phyloP scores from a whole-genome alignment of 2,888 invertebrate genomes.

The Drosophila neonasuta region DNA sequence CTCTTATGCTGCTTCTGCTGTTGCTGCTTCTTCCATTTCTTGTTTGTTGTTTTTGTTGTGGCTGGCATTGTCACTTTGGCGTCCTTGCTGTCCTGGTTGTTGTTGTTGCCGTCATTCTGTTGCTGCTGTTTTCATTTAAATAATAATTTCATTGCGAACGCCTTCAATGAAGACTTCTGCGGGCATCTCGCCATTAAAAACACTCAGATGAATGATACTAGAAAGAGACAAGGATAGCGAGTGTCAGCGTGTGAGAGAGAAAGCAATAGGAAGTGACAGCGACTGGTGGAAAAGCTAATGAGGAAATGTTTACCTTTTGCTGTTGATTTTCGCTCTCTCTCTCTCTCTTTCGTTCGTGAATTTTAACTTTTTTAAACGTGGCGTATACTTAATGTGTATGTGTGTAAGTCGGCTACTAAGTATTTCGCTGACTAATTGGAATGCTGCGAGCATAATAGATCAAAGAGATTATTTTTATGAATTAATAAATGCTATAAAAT shows the following conservation, averaged over 20 bases:
- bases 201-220: slow-evolving; percentile 18
- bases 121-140: slow-evolving; percentile 74
- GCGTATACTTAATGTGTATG: slow-evolving; percentile 39
- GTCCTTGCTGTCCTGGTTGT: slow-evolving; percentile 38
- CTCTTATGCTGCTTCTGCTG: slow-evolving; percentile 37
- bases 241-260: neutral
- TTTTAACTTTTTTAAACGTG: slow-evolving; percentile 14
- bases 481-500: slow-evolving; percentile 18
- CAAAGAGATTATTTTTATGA: slow-evolving; percentile 43
- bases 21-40: slow-evolving; percentile 9
- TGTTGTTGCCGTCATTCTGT: slow-evolving; percentile 43
- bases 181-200: slow-evolving; percentile 26
- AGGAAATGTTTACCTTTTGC: slow-evolving; percentile 48
- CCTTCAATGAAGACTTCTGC: slow-evolving; percentile 52
- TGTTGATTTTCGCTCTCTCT: slow-evolving; percentile 3
- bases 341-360: slow-evolving; percentile 3
- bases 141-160: slow-evolving; percentile 78
- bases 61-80: slow-evolving; percentile 38
- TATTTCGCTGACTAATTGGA: slow-evolving; percentile 31
- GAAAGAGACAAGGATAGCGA: neutral
- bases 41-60: slow-evolving; percentile 33
- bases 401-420: slow-evolving; percentile 3
- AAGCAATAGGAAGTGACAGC: neutral
- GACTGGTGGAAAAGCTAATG: slow-evolving; percentile 36
- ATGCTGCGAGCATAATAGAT: slow-evolving; percentile 42